A percentile compares a stretch with the other conserved stretches of the same genome.
These are phyloP conservation scores for Luffia ferchaultella DNA, from an alignment of 2,888 invertebrate species.

Conservation along the genomic window DNA sequence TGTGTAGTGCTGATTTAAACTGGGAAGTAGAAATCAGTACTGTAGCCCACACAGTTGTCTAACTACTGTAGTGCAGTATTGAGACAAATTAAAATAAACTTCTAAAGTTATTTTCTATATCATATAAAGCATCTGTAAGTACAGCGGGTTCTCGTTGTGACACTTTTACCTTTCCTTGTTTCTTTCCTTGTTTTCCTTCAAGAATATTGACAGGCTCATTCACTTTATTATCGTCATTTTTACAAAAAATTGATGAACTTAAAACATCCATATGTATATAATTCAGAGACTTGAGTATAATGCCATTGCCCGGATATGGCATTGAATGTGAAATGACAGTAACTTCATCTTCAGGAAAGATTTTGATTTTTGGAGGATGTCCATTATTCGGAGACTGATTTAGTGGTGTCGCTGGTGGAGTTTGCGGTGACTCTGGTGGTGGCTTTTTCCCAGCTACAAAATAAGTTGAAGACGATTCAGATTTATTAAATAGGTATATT, in stretches of 20 bases:
- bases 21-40: no score
- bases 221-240: not conserved
- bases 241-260: slow-evolving; percentile 28
- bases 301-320: slow-evolving; percentile 51
- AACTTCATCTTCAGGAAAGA: not conserved
- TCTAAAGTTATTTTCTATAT: slow-evolving; percentile 52
- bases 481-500: not conserved
- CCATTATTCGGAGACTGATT: slow-evolving; percentile 16
- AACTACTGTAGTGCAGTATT: no score
- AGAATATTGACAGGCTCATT: not conserved
- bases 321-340: not conserved
- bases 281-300: slow-evolving; percentile 52
- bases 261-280: slow-evolving; percentile 60
- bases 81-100: slow-evolving; percentile 42
- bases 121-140: slow-evolving; percentile 38
- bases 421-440: slow-evolving; percentile 12
- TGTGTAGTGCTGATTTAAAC: no score
- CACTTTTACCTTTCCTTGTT: slow-evolving; percentile 20
- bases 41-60: no score
- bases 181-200: not conserved
- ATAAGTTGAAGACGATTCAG: not conserved
- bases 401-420: slow-evolving; percentile 13
- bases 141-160: slow-evolving; percentile 35
- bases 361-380: slow-evolving; percentile 16
- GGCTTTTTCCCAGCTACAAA: slow-evolving; percentile 3